Conservation (phyloP, 2,888 invertebrate genomes). For the Monochamus alternatus region DNA sequence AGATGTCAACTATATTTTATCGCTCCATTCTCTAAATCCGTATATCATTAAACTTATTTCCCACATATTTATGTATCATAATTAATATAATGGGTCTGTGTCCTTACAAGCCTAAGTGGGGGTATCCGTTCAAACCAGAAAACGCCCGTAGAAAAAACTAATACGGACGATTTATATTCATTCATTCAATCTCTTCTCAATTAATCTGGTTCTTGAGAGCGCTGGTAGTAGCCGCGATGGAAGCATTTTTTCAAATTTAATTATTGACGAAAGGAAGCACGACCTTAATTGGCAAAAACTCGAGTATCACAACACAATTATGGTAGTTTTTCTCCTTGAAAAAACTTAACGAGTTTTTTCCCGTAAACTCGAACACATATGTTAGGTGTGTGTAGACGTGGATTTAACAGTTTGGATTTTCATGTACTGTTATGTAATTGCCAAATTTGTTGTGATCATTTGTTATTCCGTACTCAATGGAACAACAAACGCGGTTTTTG, state of each 20-base stretch:
- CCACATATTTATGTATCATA: conserved; percentile 11
- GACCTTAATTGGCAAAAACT: conserved; percentile 20
- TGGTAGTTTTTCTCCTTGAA: background rate
- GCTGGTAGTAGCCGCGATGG: background rate
- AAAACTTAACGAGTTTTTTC: conserved; percentile 1
- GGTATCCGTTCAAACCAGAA: conserved; percentile 5
- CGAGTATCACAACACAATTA: conserved; percentile 4
- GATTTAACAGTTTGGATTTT: background rate
- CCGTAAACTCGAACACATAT: background rate
- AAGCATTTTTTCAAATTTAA: conserved; percentile 10
- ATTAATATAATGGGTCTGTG: conserved; percentile 4
- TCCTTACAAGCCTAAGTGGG: background rate
- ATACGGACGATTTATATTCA: conserved; percentile 2
- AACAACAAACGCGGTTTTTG: background rate
- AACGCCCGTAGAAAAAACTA: background rate
- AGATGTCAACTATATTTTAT: too few species aligned
- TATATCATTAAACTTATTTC: background rate
- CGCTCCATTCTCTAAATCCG: too few species aligned
- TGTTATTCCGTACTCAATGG: background rate
- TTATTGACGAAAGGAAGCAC: conserved; percentile 14
- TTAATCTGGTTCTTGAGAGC: conserved; percentile 11
- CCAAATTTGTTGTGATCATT: conserved; percentile 9
- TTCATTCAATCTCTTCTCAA: conserved; percentile 12
- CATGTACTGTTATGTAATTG: conserved; percentile 8
- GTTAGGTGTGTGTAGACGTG: background rate